phyloP scores from a whole-genome alignment of 1,140 invertebrate genomes.

The Phenacoccus solenopsis region DNA sequence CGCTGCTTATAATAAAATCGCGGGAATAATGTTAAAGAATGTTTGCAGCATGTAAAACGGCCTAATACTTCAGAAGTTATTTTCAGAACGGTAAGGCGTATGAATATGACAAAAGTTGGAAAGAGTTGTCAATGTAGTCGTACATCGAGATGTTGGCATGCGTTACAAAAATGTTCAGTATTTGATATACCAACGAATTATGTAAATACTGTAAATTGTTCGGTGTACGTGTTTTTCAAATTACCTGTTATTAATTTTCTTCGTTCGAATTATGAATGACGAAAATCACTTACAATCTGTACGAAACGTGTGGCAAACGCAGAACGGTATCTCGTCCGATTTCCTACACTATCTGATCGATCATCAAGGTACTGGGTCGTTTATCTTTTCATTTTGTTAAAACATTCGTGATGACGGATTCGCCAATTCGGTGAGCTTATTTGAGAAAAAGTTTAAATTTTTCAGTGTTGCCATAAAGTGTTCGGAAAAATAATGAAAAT shows the following conservation, averaged over 20 bases:
- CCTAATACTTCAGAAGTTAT: not conserved
- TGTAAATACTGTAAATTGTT: not conserved
- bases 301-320: not conserved
- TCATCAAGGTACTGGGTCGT: slow-evolving; percentile 39
- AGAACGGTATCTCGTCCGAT: slow-evolving; percentile 31
- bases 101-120: not conserved
- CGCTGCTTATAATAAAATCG: not conserved
- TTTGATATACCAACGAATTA: not conserved
- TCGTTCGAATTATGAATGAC: not conserved
- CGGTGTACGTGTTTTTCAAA: not conserved
- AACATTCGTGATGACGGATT: too few species aligned
- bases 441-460: too few species aligned
- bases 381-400: too few species aligned
- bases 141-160: not conserved
- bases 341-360: slow-evolving; percentile 38
- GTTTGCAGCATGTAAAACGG: not conserved
- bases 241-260: not conserved
- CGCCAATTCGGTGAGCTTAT: too few species aligned
- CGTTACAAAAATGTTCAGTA: not conserved
- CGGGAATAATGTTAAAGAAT: not conserved
- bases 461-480: too few species aligned
- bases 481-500: too few species aligned
- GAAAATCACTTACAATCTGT: not conserved
- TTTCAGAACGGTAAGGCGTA: not conserved
- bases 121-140: not conserved